Evolutionary conservation across 2,113 vertebrate species (phyloP).

Genomic region (Scalopus aquaticus): DNA sequence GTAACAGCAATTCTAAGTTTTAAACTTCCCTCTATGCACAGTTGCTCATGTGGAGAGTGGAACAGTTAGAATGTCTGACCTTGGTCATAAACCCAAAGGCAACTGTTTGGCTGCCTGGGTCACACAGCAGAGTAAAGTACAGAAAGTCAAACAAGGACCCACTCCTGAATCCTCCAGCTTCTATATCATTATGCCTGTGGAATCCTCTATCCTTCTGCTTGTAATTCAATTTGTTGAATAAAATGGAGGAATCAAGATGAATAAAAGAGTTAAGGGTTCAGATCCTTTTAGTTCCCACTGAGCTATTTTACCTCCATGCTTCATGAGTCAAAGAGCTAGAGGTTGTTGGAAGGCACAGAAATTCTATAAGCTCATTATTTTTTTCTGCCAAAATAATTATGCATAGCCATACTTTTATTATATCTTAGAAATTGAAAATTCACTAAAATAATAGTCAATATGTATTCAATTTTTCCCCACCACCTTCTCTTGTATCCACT

Average conservation of each 20-base stretch:
- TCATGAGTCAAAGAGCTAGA: not conserved
- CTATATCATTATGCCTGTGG: not conserved
- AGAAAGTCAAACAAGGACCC: not conserved
- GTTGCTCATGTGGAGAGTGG: not conserved
- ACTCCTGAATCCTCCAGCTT: not conserved
- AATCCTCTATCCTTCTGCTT: not conserved
- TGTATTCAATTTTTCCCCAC: too few species aligned
- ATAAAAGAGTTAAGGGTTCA: constrained; percentile 6
- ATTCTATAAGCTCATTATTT: not conserved
- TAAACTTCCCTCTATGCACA: not conserved
- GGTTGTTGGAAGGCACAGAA: not conserved
- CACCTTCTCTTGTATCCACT: too few species aligned
- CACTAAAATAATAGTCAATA: too few species aligned
- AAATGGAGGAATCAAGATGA: constrained; percentile 32
- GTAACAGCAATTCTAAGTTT: not conserved
- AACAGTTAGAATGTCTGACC: constrained; percentile 16
- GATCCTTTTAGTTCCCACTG: not conserved
- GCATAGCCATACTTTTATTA: too few species aligned
- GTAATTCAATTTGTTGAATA: constrained; percentile 51
- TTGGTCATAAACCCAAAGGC: constrained; percentile 20
- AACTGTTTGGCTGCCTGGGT: not conserved
- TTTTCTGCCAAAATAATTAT: too few species aligned
- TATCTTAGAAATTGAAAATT: too few species aligned
- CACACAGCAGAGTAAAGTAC: not conserved
- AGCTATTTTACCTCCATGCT: not conserved